Evolutionary conservation across 2,113 vertebrate genomes (phyloP).

Genomic region (Chiloscyllium plagiosum): DNA sequence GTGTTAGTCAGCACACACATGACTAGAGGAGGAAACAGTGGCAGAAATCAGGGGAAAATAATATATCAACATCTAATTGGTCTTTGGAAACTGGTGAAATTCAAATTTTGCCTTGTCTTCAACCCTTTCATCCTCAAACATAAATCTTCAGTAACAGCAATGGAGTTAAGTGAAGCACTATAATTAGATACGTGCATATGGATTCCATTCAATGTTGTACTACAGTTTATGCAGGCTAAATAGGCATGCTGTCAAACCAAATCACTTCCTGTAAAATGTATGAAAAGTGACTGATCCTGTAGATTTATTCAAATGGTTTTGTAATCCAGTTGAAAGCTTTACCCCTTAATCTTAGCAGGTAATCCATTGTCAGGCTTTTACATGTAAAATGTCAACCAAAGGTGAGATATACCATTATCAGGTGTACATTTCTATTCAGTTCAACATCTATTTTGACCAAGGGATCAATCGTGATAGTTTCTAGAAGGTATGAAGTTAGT

Average conservation of each 20-base stretch:
- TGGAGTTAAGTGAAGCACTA: background rate
- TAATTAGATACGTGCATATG: background rate
- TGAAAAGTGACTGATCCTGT: background rate
- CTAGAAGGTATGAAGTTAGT: too few species aligned
- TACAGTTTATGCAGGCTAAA: background rate
- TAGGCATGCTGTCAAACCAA: background rate
- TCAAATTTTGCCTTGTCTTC: background rate
- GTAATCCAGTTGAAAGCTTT: background rate
- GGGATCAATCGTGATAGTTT: too few species aligned
- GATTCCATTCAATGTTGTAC: background rate
- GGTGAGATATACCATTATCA: background rate
- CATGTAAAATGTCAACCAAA: background rate
- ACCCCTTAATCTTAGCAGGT: background rate
- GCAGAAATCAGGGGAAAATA: background rate
- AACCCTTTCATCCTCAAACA: background rate
- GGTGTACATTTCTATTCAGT: background rate
- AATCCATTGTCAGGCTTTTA: background rate
- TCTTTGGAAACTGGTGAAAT: too few species aligned
- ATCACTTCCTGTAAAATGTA: background rate
- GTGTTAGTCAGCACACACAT: background rate
- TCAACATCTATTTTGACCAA: background rate
- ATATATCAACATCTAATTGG: too few species aligned
- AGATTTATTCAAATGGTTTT: background rate
- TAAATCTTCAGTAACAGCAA: background rate
- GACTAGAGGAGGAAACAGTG: background rate